These are phyloP conservation scores for Geotrupes spiniger DNA, from an alignment of 2,888 invertebrate genomes.

Conservation along the genomic window DNA sequence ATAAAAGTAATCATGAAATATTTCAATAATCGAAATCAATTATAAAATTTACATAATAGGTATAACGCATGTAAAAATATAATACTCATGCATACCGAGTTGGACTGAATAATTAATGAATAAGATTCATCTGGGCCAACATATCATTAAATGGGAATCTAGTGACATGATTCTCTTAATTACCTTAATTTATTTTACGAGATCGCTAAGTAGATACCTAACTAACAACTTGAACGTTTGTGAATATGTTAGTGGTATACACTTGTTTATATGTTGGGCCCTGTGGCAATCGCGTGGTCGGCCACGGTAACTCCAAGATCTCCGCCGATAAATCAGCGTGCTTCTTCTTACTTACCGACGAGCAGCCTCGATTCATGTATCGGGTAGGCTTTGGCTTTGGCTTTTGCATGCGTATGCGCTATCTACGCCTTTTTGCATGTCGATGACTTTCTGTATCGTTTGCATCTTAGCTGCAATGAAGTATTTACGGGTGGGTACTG, in stretches of 20 bases:
- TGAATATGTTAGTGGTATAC: slow-evolving; percentile 43
- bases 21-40: no score
- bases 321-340: slow-evolving; percentile 32
- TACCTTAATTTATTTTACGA: slow-evolving; percentile 51
- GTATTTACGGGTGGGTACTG: slow-evolving; percentile 26
- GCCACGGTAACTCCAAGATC: slow-evolving; percentile 32
- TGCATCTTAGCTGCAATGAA: slow-evolving; percentile 19
- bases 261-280: slow-evolving; percentile 40
- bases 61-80: no score
- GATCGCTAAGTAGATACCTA: slow-evolving; percentile 44
- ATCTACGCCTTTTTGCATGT: slow-evolving; percentile 23
- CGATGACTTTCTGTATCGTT: slow-evolving; percentile 25
- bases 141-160: slow-evolving; percentile 50
- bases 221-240: slow-evolving; percentile 44
- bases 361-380: slow-evolving; percentile 15
- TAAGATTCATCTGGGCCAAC: slow-evolving; percentile 44
- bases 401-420: slow-evolving; percentile 26
- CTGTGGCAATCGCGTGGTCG: slow-evolving; percentile 36
- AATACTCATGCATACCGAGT: no score
- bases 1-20: no score
- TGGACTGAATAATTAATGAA: slow-evolving; percentile 40
- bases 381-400: slow-evolving; percentile 17
- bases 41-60: no score
- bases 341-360: slow-evolving; percentile 24
- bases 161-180: slow-evolving; percentile 52